Evolutionary conservation across 2,113 vertebrate species (phyloP).

Genomic region (Seriola aureovittata): DNA sequence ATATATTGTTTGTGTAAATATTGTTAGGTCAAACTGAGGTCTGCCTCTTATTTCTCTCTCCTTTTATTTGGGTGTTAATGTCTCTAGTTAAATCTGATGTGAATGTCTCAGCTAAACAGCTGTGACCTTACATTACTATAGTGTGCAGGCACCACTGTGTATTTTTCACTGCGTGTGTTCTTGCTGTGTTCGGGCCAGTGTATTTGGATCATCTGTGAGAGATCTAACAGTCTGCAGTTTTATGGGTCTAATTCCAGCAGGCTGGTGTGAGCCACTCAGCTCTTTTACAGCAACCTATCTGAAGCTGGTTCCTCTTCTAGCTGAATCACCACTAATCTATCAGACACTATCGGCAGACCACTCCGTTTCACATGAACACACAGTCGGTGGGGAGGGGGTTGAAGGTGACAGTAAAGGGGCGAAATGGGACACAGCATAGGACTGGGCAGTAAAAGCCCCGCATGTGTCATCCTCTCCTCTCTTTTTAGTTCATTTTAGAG

Average conservation of each 20-base stretch:
- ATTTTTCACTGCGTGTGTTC: constrained; percentile 11
- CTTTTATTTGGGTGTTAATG: not conserved
- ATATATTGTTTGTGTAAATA: not conserved
- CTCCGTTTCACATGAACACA: constrained; percentile 25
- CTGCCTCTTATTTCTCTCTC: not conserved
- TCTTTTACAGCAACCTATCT: constrained; percentile 47
- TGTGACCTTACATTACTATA: not conserved
- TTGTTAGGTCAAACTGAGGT: constrained; percentile 8
- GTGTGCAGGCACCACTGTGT: constrained; percentile 1
- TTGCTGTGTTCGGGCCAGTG: not conserved
- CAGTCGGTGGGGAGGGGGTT: constrained; percentile 9
- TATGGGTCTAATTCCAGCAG: constrained; percentile 48
- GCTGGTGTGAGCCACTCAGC: constrained; percentile 44
- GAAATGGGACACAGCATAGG: not conserved
- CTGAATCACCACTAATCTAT: constrained; percentile 56
- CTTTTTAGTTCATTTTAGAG: not conserved
- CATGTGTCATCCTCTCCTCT: constrained; percentile 5
- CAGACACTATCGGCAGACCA: constrained; percentile 34
- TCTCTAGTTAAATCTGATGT: constrained; percentile 21
- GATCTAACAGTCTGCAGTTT: constrained; percentile 44
- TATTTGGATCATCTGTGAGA: constrained; percentile 29
- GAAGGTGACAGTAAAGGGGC: constrained; percentile 25
- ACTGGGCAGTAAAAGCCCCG: not conserved
- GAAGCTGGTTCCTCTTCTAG: constrained; percentile 28
- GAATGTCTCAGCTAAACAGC: constrained; percentile 15